Percentiles rank a stretch among this genome's conserved stretches.
These are phyloP conservation scores for Napeogenes inachia DNA, from an alignment of 2,888 invertebrate species.

Conservation along the genomic window DNA sequence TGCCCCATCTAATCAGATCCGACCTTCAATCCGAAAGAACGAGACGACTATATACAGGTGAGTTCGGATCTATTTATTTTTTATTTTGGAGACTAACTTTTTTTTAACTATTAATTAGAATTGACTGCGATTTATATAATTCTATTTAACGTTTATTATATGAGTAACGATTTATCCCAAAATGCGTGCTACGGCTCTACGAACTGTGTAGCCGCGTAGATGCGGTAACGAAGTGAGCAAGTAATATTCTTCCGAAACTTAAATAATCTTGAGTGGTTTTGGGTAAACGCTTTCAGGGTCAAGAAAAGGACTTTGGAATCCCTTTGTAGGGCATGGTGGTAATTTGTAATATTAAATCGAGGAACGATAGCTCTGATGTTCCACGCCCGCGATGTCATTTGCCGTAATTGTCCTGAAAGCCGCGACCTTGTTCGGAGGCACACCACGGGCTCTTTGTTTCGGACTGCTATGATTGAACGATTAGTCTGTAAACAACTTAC, in stretches of 20 bases:
- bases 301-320: constrained; percentile 56
- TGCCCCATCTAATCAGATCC: constrained; percentile 53
- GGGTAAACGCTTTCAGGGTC: constrained; percentile 51
- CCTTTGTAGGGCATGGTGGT: constrained; percentile 32
- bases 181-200: constrained; percentile 28
- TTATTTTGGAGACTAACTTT: constrained; percentile 15
- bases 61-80: constrained; percentile 42
- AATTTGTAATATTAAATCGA: constrained; percentile 33
- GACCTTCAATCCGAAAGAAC: constrained; percentile 73
- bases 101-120: constrained; percentile 8
- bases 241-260: neutral
- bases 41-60: constrained; percentile 71
- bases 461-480: constrained; percentile 29
- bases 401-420: constrained; percentile 55
- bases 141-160: neutral
- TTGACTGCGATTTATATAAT: neutral
- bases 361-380: constrained; percentile 36
- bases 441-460: constrained; percentile 50
- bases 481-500: constrained; percentile 16
- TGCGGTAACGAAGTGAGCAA: constrained; percentile 19
- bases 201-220: constrained; percentile 30
- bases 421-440: constrained; percentile 46
- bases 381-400: constrained; percentile 48
- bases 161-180: constrained; percentile 7
- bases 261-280: neutral